These are phyloP conservation scores for Alviniconcha marisindica DNA, from an alignment of 1,140 invertebrate species.

Conservation along the genomic window DNA sequence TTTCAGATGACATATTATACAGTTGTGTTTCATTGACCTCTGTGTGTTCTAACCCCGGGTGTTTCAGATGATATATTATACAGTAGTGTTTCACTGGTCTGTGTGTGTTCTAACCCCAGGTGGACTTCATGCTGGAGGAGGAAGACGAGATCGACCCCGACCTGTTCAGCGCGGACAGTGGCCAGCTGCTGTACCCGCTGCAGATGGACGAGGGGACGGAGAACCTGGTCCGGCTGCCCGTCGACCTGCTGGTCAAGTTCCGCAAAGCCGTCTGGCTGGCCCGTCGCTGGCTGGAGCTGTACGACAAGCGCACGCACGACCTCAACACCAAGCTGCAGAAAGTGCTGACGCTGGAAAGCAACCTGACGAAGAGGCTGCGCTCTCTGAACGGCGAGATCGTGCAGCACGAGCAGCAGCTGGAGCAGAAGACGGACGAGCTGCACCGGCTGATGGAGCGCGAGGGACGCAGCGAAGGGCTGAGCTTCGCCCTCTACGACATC, in stretches of 20 bases:
- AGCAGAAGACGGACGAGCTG: slow-evolving; percentile 56
- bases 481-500: slow-evolving; percentile 54
- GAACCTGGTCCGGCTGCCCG: slow-evolving; percentile 58
- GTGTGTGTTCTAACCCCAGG: neutral
- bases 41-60: neutral
- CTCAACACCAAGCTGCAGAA: slow-evolving; percentile 62
- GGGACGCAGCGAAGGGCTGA: slow-evolving; percentile 57
- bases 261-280: slow-evolving; percentile 63
- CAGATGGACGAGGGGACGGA: slow-evolving; percentile 60
- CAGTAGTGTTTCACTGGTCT: neutral
- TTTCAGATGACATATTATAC: no score
- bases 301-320: slow-evolving; percentile 66
- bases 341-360: slow-evolving; percentile 49
- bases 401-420: slow-evolving; percentile 55
- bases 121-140: slow-evolving; percentile 66
- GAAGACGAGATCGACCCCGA: slow-evolving; percentile 61
- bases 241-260: slow-evolving; percentile 67
- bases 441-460: slow-evolving; percentile 63
- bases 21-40: neutral
- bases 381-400: slow-evolving; percentile 58
- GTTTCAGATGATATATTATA: no score
- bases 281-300: slow-evolving; percentile 62
- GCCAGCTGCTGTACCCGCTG: slow-evolving; percentile 55
- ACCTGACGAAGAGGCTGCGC: slow-evolving; percentile 54
- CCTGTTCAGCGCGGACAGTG: slow-evolving; percentile 66